Base-by-base conservation (phyloP, 2,888 invertebrate species). In the Meliscaeva auricollis region DNA sequence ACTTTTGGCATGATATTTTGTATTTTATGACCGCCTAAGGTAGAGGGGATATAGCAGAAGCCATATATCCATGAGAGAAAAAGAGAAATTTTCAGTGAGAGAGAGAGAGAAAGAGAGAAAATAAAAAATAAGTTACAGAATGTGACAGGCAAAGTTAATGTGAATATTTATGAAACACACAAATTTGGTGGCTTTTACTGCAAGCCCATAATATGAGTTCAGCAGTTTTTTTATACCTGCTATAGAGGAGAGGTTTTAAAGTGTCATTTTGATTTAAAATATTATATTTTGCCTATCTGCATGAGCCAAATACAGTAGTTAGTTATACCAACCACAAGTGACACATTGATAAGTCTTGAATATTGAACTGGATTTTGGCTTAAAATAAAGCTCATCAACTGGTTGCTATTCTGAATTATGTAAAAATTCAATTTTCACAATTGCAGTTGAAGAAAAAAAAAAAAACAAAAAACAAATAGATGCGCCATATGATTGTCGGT, bases 111-210 rank as follows among this genome's bases (percentile, higher is more conserved):
- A 8, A 32, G 30, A 26, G 26, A 3, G 6, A 1, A 9, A 20
- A 66, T 17, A 66, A 50, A 35, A 50, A 66, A 66, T 50, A 35
- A 48, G 66, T 66, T n/a, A 66, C 48, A 48, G 66, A 35, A 66
- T 64, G 64, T 64, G 64, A 48, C 66, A 66, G 66, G 32, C 50
- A 8, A 58, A 46, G 46, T 54, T 66, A 48, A 75, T 75, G 58
- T 56, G 76, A 17, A 66, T 66, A 76, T 60, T 76, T 76, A 60
- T 69, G 58, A 41, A 76, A 64, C n/a, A 58, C 38, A 48, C 68
- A 50, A 68, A 68, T 66, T 69, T 60, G 13, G 68, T 76, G 68
- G 68, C 41, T 69, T 35, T 75, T 26, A 4, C 26, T 26, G 26
- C 26, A 26, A 26, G 26, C 26, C 26, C 26, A 26, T 26, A 26